Percentiles rank a stretch among this genome's conserved stretches.
Evolutionary conservation across 2,797 vertebrate genomes (phyloP).

Genomic region (Coilia nasus): DNA sequence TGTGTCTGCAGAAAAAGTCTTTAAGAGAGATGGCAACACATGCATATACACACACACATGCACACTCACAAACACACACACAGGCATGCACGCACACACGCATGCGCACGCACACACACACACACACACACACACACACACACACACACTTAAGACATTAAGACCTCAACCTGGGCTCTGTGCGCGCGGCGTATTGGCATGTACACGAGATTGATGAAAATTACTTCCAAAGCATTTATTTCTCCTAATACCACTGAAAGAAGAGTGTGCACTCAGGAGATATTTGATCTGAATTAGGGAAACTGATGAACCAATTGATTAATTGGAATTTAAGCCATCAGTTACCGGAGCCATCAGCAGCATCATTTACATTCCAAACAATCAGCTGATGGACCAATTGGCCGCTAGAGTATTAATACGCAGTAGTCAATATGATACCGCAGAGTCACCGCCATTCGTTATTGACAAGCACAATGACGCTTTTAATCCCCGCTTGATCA

Average conservation of each 20-base stretch:
- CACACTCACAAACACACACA: not conserved
- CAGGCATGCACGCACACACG: conserved; percentile 28
- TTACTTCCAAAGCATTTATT: conserved; percentile 90
- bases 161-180: conserved; percentile 70
- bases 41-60: not conserved
- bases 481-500: conserved; percentile 82
- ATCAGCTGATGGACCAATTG: conserved; percentile 90
- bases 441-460: conserved; percentile 72
- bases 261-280: conserved; percentile 87
- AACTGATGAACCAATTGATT: conserved; percentile 98
- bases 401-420: conserved; percentile 86
- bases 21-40: not conserved
- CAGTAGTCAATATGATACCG: conserved; percentile 82
- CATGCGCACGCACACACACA: conserved; percentile 32
- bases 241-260: conserved; percentile 87
- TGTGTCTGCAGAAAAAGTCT: conserved; percentile 15
- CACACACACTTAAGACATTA: conserved; percentile 76
- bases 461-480: conserved; percentile 81
- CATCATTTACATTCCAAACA: conserved; percentile 98
- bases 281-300: conserved; percentile 98
- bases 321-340: conserved; percentile 99
- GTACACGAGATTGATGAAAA: conserved; percentile 90
- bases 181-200: conserved; percentile 80
- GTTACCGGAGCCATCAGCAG: conserved; percentile 92
- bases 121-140: conserved; percentile 42